phyloP scores from a whole-genome alignment of 2,797 vertebrate species.

The Synaphobranchus kaupii region DNA sequence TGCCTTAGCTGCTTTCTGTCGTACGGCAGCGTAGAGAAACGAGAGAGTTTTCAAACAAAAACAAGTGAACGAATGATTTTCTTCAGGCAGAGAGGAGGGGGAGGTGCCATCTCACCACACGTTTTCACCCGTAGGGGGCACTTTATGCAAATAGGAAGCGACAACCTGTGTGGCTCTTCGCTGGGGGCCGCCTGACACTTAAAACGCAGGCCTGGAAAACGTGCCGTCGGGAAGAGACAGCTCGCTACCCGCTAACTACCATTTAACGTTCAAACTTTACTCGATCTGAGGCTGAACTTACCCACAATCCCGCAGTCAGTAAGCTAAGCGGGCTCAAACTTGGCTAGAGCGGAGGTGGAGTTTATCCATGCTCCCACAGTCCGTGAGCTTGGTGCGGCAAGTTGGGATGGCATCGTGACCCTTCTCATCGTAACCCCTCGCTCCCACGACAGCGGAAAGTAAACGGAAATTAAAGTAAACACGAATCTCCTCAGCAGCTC shows the following conservation, averaged over 20 bases:
- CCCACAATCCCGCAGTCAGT: background rate
- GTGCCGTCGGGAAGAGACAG: slow-evolving; percentile 53
- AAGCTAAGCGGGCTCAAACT: too few relatives aligned
- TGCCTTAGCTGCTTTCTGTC: slow-evolving; percentile 7
- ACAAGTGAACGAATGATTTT: slow-evolving; percentile 46
- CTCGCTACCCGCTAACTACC: slow-evolving; percentile 51
- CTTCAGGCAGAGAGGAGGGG: slow-evolving; percentile 49
- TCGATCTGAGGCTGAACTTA: background rate
- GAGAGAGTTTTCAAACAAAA: slow-evolving; percentile 23
- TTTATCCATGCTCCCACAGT: background rate
- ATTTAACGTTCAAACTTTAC: slow-evolving; percentile 48
- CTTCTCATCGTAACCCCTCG: background rate
- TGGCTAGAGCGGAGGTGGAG: too few relatives aligned
- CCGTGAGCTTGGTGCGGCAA: background rate
- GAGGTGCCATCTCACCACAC: background rate
- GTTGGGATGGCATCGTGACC: background rate
- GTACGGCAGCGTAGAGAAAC: background rate
- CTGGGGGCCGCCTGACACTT: slow-evolving; percentile 48
- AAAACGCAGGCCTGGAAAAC: slow-evolving; percentile 51
- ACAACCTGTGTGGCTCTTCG: slow-evolving; percentile 64
- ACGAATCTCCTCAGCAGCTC: background rate
- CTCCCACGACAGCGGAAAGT: background rate
- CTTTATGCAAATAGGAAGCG: slow-evolving; percentile 58
- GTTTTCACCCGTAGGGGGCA: slow-evolving; percentile 59
- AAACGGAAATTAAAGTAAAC: background rate